These are phyloP conservation scores for Caradrina clavipalpis DNA, from an alignment of 2,888 invertebrate species.

Conservation along the genomic window DNA sequence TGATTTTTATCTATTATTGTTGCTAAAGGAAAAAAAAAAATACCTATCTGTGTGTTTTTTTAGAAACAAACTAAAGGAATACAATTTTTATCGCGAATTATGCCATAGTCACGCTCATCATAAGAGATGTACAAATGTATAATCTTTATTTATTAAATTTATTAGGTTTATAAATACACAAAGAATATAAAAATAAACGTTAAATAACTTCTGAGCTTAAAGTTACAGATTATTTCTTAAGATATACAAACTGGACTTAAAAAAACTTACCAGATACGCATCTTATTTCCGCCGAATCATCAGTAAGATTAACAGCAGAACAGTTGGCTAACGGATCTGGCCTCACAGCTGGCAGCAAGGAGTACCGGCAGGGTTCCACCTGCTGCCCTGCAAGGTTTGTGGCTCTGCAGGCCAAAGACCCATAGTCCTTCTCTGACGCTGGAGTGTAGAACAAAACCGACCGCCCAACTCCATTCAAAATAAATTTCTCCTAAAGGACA, in stretches of 20 bases:
- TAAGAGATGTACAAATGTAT: no score
- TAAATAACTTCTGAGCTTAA: no score
- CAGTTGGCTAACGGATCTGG: constrained; percentile 95
- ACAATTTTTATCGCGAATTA: no score
- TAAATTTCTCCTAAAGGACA: constrained; percentile 88
- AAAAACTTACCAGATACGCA: constrained; percentile 90
- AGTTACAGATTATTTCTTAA: no score
- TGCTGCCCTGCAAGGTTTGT: constrained; percentile 94
- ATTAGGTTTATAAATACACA: no score
- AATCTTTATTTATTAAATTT: no score
- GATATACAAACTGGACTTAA: background rate
- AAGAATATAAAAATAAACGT: no score
- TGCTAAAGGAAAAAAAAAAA: no score
- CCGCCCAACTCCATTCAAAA: constrained; percentile 87
- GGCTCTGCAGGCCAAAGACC: constrained; percentile 94
- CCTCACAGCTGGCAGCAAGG: constrained; percentile 94
- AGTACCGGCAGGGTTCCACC: constrained; percentile 94
- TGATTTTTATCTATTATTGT: no score
- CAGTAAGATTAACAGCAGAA: constrained; percentile 94
- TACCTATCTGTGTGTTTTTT: no score
- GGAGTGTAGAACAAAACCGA: constrained; percentile 95
- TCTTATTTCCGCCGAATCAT: constrained; percentile 94
- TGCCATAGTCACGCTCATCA: no score
- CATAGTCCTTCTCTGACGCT: constrained; percentile 94
- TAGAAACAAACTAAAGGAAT: no score